Evolutionary conservation across 1,140 invertebrate species (phyloP).

Genomic region (Thereuonema tuberculata): DNA sequence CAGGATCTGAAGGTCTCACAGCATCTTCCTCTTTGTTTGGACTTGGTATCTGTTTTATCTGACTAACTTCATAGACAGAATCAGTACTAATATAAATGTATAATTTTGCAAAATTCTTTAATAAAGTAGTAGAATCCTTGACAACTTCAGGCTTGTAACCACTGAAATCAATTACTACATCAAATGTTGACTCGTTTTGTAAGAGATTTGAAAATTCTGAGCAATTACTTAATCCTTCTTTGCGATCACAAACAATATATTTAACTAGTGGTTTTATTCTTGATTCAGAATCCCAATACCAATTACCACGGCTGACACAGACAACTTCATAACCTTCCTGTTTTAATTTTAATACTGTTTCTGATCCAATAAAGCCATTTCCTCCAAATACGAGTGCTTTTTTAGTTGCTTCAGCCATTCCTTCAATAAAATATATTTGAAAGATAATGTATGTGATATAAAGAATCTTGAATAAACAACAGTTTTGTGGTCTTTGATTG

Average conservation of each 20-base stretch:
- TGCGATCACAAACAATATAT: conserved; percentile 30
- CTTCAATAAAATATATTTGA: no score
- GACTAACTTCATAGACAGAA: conserved; percentile 38
- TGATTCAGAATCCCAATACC: conserved; percentile 34
- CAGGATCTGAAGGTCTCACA: conserved; percentile 25
- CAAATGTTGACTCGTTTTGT: conserved; percentile 22
- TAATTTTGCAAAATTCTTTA: conserved; percentile 25
- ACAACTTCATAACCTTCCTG: conserved; percentile 24
- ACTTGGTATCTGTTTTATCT: conserved; percentile 8
- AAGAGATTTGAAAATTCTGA: conserved; percentile 23
- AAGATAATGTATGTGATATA: no score
- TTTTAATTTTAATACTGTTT: conserved; percentile 27
- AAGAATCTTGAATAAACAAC: no score
- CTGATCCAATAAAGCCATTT: conserved; percentile 36
- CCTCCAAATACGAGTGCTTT: conserved; percentile 34
- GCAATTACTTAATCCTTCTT: conserved; percentile 27
- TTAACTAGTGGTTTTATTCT: conserved; percentile 29
- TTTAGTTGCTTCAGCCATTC: conserved; percentile 8
- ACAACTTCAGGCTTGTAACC: conserved; percentile 31
- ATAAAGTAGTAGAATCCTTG: conserved; percentile 24
- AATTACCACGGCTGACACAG: conserved; percentile 34
- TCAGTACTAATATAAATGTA: conserved; percentile 39
- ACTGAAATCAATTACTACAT: conserved; percentile 37
- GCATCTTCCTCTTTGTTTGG: conserved; percentile 26
- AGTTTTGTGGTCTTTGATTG: no score